Conservation (phyloP, 2,888 invertebrate genomes). For the Cantharis nigra region DNA sequence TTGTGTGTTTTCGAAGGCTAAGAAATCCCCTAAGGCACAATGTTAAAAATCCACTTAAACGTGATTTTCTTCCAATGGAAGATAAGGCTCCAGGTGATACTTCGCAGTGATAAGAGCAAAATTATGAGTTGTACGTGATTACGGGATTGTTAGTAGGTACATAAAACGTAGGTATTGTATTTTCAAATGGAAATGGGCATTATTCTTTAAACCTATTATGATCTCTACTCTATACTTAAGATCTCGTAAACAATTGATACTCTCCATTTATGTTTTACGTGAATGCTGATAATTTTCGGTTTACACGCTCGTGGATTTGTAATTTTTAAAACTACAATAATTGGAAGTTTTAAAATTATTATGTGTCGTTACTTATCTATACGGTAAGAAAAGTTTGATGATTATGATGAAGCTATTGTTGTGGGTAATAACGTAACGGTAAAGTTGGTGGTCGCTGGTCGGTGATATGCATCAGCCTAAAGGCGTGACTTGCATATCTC, state of each 20-base stretch:
- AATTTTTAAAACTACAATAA: neutral
- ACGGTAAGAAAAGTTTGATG: conserved; percentile 8
- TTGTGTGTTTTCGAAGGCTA: neutral
- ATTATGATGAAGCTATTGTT: conserved; percentile 39
- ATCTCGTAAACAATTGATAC: neutral
- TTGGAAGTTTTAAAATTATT: neutral
- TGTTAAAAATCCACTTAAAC: no score
- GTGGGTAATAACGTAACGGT: conserved; percentile 39
- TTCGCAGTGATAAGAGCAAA: neutral
- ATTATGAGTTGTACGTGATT: neutral
- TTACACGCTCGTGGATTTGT: neutral
- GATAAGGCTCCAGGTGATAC: neutral
- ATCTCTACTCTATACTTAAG: neutral
- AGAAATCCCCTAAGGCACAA: neutral
- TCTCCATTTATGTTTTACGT: neutral
- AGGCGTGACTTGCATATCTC: conserved; percentile 36
- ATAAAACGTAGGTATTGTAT: neutral
- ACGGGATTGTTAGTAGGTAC: neutral
- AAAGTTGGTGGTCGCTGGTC: conserved; percentile 31
- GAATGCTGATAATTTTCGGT: neutral
- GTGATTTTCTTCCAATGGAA: neutral
- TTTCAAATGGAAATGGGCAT: neutral
- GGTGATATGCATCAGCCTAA: conserved; percentile 36
- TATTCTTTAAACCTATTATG: neutral
- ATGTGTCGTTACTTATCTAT: neutral